Evolutionary conservation across 2,888 invertebrate species (phyloP), one percentile per base, ranked within the genome.

Genomic region (Lacanobia wlatinum): DNA sequence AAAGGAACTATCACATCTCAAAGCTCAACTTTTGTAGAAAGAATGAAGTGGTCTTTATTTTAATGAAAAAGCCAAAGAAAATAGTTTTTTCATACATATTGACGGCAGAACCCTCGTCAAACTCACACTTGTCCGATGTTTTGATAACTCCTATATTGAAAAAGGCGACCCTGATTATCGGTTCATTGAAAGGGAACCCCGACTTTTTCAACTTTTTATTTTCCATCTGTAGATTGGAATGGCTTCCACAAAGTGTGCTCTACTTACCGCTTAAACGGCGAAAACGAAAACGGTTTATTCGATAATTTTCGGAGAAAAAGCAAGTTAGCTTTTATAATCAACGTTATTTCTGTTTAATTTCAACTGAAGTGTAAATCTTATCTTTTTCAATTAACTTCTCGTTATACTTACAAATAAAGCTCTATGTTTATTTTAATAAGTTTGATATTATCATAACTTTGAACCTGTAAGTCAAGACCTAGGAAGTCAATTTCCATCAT

Each of bases 71-170:
- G 48, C 52, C n/a, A 71, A 75, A 65, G 64, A 65, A 81, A 82
- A 79, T 75, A 73, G 61, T 78, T 71, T 74, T 72, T 67, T 72
- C 38, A 58, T 53, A 76, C 70, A 75, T 73, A 82, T 69, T 75
- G 76, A 84, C 76, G 58, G 55, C 56, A 62, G 56, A 76, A 85
- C 84, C 84, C 84, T 84, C 73, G 80, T 85, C 84, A 86, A 78
- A 59, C 75, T 72, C 80, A 68, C 78, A 84, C 86, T 72, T 78
- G 86, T 62, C 56, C 61, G 71, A 74, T 80, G 61, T 86, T 86
- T 84, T 84, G 86, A 84, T 84, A 85, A 84, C 80, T 78, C 74
- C 34, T 78, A 82, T 84, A 84, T 84, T 84, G 86, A 86, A 84
- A 85, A 76, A 70, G 76, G 75, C 67, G 82, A 82, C 86, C 84